Percentiles rank a stretch among this genome's conserved stretches.
Conservation (phyloP, 2,113 vertebrate species). For the Laterallus jamaicensis region DNA sequence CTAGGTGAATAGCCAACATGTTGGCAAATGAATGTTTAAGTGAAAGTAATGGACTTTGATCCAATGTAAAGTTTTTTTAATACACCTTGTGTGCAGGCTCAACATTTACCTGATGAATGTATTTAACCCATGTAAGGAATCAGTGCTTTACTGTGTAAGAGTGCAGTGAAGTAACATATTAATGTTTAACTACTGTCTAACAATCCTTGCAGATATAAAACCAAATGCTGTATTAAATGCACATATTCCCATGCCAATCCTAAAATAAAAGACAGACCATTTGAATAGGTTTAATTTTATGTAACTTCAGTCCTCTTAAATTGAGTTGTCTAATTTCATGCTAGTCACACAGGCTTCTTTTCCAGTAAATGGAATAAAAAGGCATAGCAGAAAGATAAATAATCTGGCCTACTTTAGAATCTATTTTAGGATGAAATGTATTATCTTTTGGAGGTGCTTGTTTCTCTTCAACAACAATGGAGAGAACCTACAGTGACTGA, state of each 20-base stretch:
- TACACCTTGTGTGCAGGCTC: not conserved
- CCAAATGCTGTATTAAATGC: not conserved
- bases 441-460: slow-evolving; percentile 38
- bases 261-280: not conserved
- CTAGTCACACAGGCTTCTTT: slow-evolving; percentile 41
- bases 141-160: not conserved
- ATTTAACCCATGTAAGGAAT: not conserved
- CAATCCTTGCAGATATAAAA: not conserved
- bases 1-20: not conserved
- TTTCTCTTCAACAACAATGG: slow-evolving; percentile 20
- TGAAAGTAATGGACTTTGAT: not conserved
- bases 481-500: not conserved
- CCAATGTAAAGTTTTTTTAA: not conserved
- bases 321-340: slow-evolving; percentile 45
- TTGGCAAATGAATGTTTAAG: not conserved
- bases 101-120: not conserved
- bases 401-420: slow-evolving; percentile 62
- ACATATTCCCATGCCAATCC: not conserved
- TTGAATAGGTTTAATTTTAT: slow-evolving; percentile 17
- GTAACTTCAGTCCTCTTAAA: slow-evolving; percentile 6
- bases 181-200: not conserved
- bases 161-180: not conserved
- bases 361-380: slow-evolving; percentile 53
- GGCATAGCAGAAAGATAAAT: slow-evolving; percentile 58
- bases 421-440: slow-evolving; percentile 37